A percentile compares a stretch with the other conserved stretches of the same genome.
These are phyloP conservation scores for Alca torda DNA, from an alignment of 2,797 vertebrate species.

Conservation along the genomic window DNA sequence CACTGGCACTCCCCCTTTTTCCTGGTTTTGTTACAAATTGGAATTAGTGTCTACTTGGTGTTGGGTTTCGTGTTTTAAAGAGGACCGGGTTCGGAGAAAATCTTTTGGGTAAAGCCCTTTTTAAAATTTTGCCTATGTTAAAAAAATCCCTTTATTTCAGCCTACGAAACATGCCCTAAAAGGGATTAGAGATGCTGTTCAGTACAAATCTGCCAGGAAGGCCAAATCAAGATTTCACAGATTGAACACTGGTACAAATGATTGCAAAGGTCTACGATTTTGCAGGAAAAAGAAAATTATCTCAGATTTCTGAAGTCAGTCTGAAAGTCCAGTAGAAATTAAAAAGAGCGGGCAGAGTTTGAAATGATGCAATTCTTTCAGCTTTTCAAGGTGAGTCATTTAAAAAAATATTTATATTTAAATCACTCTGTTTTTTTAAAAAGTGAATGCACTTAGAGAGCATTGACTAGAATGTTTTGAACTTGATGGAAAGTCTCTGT, in stretches of 20 bases:
- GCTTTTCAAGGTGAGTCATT: conserved; percentile 4
- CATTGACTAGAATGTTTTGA: neutral
- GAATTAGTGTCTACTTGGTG: conserved; percentile 65
- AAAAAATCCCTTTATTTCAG: conserved; percentile 44
- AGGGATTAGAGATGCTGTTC: conserved; percentile 38
- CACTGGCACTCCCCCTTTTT: conserved; percentile 53
- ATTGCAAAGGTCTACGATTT: neutral
- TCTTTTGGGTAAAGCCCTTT: conserved; percentile 41
- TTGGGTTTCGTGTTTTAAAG: conserved; percentile 57
- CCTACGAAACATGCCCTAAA: neutral
- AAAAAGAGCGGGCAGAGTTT: neutral
- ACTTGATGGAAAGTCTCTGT: neutral
- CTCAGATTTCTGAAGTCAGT: neutral
- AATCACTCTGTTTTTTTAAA: neutral
- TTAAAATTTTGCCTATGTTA: conserved; percentile 22
- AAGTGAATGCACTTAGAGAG: neutral
- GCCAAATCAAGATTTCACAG: conserved; percentile 21
- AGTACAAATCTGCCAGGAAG: conserved; percentile 25
- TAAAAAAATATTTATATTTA: neutral
- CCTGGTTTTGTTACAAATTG: conserved; percentile 70
- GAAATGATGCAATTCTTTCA: neutral
- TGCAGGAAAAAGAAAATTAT: neutral
- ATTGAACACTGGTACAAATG: neutral
- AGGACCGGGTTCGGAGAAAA: conserved; percentile 33
- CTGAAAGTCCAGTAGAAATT: neutral